Evolutionary conservation across 2,113 vertebrate genomes (phyloP).

Genomic region (Morone saxatilis): DNA sequence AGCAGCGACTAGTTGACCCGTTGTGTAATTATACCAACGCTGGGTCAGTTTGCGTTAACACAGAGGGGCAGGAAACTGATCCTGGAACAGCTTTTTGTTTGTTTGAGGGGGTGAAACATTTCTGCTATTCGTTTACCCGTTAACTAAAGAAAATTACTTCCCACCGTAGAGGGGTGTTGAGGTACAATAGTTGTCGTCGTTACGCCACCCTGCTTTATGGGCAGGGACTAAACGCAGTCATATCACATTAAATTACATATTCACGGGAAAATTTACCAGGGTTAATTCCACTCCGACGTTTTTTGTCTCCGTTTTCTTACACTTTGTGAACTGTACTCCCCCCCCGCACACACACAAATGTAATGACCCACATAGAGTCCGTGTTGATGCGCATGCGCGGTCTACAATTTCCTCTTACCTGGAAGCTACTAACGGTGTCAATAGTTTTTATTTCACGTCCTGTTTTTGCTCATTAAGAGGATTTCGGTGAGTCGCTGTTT

Average conservation of each 20-base stretch:
- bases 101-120: neutral
- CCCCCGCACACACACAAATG: constrained; percentile 10
- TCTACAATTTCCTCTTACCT: constrained; percentile 20
- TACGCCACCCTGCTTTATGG: fast-evolving
- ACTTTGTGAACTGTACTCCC: neutral
- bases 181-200: fast-evolving
- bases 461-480: constrained; percentile 69
- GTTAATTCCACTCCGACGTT: fast-evolving
- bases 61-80: neutral
- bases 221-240: fast-evolving
- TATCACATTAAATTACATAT: fast-evolving
- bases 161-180: neutral
- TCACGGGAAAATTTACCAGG: fast-evolving
- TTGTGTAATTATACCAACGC: neutral
- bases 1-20: constrained; percentile 49
- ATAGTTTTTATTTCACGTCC: constrained; percentile 55
- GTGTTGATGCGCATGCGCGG: constrained; percentile 60
- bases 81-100: neutral
- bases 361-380: neutral
- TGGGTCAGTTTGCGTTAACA: neutral
- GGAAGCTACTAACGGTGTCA: neutral
- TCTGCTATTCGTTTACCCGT: neutral
- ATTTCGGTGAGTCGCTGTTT: constrained; percentile 63
- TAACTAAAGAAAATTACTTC: neutral
- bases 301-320: neutral